Evolutionary conservation across 2,888 invertebrate species (phyloP).

Genomic region (Mactromeris polynyma): DNA sequence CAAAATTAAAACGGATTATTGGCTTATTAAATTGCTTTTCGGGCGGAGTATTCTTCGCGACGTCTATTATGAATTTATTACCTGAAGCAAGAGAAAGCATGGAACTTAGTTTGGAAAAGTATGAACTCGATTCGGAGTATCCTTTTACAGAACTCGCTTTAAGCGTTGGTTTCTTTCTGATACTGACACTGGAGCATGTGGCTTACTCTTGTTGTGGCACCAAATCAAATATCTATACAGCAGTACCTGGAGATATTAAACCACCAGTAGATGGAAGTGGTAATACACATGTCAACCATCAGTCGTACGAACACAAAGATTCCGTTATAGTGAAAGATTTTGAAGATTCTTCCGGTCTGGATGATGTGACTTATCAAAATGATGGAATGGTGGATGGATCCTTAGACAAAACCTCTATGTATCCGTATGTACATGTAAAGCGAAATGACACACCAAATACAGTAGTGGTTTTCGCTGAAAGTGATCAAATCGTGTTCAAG

Average conservation of each 20-base stretch:
- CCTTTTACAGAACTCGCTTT: conserved; percentile 63
- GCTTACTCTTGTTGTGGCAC: conserved; percentile 39
- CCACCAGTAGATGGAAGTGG: not conserved
- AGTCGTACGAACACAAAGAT: not conserved
- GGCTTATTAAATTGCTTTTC: conserved; percentile 83
- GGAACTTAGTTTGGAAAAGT: conserved; percentile 52
- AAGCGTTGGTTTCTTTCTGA: conserved; percentile 62
- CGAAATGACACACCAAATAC: not conserved
- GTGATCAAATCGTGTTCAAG: conserved; percentile 33
- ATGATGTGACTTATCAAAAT: conserved; percentile 45
- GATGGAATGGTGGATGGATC: conserved; percentile 47
- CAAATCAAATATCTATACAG: not conserved
- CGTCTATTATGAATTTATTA: conserved; percentile 86
- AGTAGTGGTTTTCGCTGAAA: conserved; percentile 14
- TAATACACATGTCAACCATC: no score
- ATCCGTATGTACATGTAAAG: conserved; percentile 16
- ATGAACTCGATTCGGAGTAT: conserved; percentile 55
- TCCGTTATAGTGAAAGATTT: conserved; percentile 24
- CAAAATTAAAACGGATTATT: conserved; percentile 51
- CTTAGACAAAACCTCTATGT: conserved; percentile 8
- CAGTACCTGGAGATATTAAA: not conserved
- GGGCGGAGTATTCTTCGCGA: conserved; percentile 87
- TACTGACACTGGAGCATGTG: conserved; percentile 56
- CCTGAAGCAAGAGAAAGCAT: conserved; percentile 85
- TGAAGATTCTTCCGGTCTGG: conserved; percentile 44